Evolutionary conservation across 2,113 vertebrate species (phyloP).

Genomic region (Lasiurus cinereus): DNA sequence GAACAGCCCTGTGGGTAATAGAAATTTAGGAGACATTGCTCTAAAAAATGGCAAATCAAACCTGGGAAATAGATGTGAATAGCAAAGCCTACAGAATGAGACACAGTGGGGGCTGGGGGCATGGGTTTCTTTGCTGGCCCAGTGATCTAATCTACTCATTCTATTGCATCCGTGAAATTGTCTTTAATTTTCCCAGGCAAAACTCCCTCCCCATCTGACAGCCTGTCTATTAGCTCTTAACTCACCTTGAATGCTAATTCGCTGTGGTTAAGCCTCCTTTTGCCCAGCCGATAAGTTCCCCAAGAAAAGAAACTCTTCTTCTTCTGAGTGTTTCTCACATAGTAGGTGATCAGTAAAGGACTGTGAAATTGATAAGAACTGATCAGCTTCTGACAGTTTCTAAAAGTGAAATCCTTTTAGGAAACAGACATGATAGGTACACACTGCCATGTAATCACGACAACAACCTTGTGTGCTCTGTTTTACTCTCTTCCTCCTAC

Average conservation of each 20-base stretch:
- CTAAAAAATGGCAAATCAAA: not conserved
- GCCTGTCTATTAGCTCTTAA: not conserved
- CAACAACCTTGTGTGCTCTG: not conserved
- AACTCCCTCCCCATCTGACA: not conserved
- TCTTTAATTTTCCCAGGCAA: slow-evolving; percentile 47
- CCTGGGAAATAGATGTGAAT: not conserved
- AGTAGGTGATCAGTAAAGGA: not conserved
- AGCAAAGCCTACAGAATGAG: not conserved
- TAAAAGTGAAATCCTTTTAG: not conserved
- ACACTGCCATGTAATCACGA: not conserved
- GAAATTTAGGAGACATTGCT: not conserved
- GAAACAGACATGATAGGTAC: not conserved
- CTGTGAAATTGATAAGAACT: not conserved
- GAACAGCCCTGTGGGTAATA: not conserved
- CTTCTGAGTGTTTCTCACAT: not conserved
- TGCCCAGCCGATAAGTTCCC: not conserved
- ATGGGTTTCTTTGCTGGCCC: not conserved
- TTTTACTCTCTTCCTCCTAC: not conserved
- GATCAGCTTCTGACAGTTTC: not conserved
- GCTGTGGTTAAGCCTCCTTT: not conserved
- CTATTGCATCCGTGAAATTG: not conserved
- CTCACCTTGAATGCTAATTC: not conserved
- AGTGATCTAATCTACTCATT: not conserved
- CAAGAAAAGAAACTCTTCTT: not conserved
- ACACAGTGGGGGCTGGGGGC: not conserved